These are phyloP conservation scores for Ormyrus nitidulus DNA, from an alignment of 2,888 invertebrate species.

Conservation along the genomic window DNA sequence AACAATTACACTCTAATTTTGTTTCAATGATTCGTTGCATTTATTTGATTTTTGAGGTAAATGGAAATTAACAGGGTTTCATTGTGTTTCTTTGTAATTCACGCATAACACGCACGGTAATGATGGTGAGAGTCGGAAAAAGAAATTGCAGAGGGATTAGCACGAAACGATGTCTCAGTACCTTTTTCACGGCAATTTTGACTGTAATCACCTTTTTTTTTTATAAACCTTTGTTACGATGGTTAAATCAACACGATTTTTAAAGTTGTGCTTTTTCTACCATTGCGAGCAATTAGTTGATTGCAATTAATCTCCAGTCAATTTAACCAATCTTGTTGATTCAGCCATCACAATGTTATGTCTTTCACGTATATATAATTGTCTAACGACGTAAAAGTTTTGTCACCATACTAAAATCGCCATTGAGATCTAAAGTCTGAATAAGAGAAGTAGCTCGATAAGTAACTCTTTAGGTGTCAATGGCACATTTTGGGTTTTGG, in stretches of 20 bases:
- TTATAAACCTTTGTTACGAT: slow-evolving; percentile 3
- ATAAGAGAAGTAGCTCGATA: background rate
- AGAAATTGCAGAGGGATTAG: slow-evolving; percentile 57
- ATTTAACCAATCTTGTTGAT: slow-evolving; percentile 17
- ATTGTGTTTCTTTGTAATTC: slow-evolving; percentile 37
- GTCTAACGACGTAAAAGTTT: slow-evolving; percentile 34
- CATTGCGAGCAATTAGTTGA: too few species aligned
- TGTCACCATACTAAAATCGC: slow-evolving; percentile 29
- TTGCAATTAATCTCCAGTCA: too few species aligned
- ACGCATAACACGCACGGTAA: slow-evolving; percentile 50
- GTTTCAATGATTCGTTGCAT: slow-evolving; percentile 48
- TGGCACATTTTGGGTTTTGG: slow-evolving; percentile 29
- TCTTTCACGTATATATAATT: slow-evolving; percentile 39
- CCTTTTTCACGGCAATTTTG: slow-evolving; percentile 36
- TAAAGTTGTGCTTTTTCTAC: background rate
- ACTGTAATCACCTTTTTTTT: slow-evolving; percentile 39
- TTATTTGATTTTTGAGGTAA: slow-evolving; percentile 44
- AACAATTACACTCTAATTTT: slow-evolving; percentile 1
- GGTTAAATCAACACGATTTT: slow-evolving; percentile 32
- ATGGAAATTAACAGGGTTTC: slow-evolving; percentile 49
- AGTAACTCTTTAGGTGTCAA: slow-evolving; percentile 36
- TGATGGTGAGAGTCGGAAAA: slow-evolving; percentile 57
- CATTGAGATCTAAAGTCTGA: slow-evolving; percentile 29
- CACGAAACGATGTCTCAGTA: slow-evolving; percentile 43
- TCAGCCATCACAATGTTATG: slow-evolving; percentile 21